A percentile compares a stretch with the other conserved stretches of the same genome.
Evolutionary conservation across 2,888 invertebrate genomes (phyloP).

Genomic region (Cordilura impudica): DNA sequence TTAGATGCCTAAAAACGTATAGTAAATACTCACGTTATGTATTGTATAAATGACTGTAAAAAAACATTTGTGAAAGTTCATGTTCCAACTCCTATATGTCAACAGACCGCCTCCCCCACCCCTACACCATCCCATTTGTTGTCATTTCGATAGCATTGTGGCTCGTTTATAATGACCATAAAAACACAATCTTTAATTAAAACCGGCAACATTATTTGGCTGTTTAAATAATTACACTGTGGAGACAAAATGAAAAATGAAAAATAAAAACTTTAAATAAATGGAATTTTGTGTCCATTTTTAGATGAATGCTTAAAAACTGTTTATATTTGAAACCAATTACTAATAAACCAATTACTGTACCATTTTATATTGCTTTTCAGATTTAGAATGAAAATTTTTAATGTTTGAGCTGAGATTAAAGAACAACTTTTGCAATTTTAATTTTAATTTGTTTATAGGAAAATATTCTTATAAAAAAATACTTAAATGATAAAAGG

Average conservation of each 20-base stretch:
- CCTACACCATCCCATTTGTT: neutral
- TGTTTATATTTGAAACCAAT: slow-evolving; percentile 19
- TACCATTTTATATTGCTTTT: too few species aligned
- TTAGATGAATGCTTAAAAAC: neutral
- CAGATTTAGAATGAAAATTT: too few species aligned
- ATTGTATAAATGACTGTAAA: neutral
- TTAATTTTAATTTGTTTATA: too few species aligned
- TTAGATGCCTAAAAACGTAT: neutral
- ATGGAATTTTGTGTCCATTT: neutral
- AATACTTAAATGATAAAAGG: too few species aligned
- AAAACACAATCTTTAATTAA: slow-evolving; percentile 47
- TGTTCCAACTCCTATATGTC: neutral
- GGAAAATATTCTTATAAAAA: too few species aligned
- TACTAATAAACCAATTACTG: slow-evolving; percentile 24
- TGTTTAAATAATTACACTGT: slow-evolving; percentile 35
- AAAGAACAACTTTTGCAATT: too few species aligned
- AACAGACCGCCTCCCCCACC: neutral
- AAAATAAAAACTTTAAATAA: neutral
- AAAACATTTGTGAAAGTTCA: neutral
- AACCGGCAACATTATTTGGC: slow-evolving; percentile 42
- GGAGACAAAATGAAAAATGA: too few species aligned
- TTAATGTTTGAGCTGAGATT: too few species aligned
- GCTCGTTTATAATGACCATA: slow-evolving; percentile 26
- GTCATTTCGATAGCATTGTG: neutral
- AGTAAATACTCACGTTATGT: neutral